Conservation (phyloP, 2,113 vertebrate genomes). For the Rhea pennata region DNA sequence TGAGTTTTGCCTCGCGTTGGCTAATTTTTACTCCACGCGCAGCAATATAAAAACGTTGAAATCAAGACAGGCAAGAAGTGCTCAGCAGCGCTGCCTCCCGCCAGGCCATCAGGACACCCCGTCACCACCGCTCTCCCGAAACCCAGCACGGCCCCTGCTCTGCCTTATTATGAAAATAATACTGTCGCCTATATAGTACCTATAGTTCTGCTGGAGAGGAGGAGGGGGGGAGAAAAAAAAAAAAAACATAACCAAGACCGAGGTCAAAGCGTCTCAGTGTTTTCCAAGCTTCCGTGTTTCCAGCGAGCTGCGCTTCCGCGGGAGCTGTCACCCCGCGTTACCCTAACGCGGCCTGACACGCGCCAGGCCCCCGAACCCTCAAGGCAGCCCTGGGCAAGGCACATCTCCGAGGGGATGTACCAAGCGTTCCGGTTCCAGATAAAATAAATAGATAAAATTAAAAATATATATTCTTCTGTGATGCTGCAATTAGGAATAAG, state of each 20-base stretch:
- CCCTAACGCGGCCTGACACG: neutral
- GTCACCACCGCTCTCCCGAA: no score
- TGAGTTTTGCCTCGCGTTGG: neutral
- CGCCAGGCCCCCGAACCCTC: neutral
- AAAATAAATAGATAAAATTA: neutral
- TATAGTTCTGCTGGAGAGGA: neutral
- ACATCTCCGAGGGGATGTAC: neutral
- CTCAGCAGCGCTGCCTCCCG: no score
- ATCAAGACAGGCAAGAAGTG: neutral
- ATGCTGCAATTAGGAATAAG: neutral
- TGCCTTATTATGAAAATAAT: no score
- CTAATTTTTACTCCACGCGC: neutral
- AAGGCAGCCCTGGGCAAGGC: neutral
- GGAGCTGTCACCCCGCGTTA: constrained; percentile 20
- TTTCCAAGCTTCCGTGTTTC: no score
- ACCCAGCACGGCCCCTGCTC: no score
- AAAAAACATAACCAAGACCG: neutral
- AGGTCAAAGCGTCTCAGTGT: neutral
- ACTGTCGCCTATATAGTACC: rapidly evolving
- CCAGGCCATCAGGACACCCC: no score
- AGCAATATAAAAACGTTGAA: neutral
- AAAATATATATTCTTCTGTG: neutral
- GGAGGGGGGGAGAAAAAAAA: neutral
- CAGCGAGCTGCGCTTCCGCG: neutral
- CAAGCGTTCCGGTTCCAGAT: neutral